phyloP scores from a whole-genome alignment of 2,888 invertebrate species.

The Sussaba pulchella region DNA sequence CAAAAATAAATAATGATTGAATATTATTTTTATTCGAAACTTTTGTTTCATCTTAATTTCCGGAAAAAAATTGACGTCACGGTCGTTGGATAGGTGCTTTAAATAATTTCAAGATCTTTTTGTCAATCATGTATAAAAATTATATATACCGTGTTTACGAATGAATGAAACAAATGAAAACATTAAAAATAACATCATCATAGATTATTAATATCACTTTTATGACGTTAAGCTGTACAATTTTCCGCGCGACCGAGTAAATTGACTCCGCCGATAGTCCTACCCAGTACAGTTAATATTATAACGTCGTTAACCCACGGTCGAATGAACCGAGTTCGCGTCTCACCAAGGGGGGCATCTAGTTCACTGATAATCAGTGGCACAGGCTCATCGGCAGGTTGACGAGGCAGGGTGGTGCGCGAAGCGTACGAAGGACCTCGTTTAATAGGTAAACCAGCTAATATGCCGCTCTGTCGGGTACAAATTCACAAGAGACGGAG shows the following conservation, averaged over 20 bases:
- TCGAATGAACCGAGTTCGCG: slow-evolving; percentile 50
- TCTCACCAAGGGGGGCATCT: slow-evolving; percentile 57
- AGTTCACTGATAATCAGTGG: slow-evolving; percentile 64
- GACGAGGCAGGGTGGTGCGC: neutral
- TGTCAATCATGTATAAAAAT: too few relatives aligned
- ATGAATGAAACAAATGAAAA: neutral
- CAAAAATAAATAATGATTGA: neutral
- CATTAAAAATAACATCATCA: slow-evolving; percentile 59
- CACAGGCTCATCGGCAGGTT: slow-evolving; percentile 19
- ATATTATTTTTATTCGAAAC: neutral
- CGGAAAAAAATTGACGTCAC: too few relatives aligned
- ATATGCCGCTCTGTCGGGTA: slow-evolving; percentile 31
- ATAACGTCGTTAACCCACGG: slow-evolving; percentile 43
- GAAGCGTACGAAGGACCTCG: slow-evolving; percentile 45
- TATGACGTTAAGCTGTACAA: neutral
- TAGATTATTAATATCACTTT: slow-evolving; percentile 25
- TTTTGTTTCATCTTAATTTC: neutral
- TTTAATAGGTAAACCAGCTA: slow-evolving; percentile 29
- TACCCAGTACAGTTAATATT: slow-evolving; percentile 31
- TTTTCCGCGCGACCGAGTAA: slow-evolving; percentile 23
- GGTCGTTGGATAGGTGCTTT: too few relatives aligned
- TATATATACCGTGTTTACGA: too few relatives aligned
- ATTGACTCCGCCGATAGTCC: neutral
- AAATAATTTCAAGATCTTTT: too few relatives aligned
- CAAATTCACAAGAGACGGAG: slow-evolving; percentile 20